Conservation (phyloP, 2,113 vertebrate species). For the Myotis lucifugus region DNA sequence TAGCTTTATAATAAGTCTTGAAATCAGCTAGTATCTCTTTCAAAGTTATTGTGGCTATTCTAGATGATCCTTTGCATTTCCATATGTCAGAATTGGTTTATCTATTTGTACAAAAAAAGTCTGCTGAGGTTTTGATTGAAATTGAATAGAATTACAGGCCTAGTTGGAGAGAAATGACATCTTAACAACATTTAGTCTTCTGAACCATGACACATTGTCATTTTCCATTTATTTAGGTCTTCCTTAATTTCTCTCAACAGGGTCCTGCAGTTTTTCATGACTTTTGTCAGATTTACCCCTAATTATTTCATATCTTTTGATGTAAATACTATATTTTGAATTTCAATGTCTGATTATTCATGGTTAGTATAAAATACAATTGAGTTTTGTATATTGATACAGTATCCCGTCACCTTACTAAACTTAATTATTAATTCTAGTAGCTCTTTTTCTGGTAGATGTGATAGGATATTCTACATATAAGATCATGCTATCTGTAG, state of each 20-base stretch:
- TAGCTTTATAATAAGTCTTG: background rate
- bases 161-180: background rate
- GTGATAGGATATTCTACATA: background rate
- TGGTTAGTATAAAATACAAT: background rate
- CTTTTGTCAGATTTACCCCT: background rate
- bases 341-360: background rate
- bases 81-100: background rate
- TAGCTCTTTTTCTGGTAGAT: background rate
- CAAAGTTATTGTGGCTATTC: background rate
- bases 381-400: background rate
- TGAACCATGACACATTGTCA: background rate
- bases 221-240: background rate
- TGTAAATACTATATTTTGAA: background rate
- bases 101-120: background rate
- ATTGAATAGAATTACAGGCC: background rate
- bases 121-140: background rate
- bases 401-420: background rate
- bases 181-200: background rate
- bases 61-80: background rate
- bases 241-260: background rate
- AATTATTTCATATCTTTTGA: background rate
- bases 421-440: background rate
- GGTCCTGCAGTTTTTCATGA: background rate
- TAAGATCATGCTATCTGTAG: background rate
- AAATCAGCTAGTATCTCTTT: background rate